Base-by-base conservation (phyloP, 1,140 invertebrate species). In the Bombus consobrinus region DNA sequence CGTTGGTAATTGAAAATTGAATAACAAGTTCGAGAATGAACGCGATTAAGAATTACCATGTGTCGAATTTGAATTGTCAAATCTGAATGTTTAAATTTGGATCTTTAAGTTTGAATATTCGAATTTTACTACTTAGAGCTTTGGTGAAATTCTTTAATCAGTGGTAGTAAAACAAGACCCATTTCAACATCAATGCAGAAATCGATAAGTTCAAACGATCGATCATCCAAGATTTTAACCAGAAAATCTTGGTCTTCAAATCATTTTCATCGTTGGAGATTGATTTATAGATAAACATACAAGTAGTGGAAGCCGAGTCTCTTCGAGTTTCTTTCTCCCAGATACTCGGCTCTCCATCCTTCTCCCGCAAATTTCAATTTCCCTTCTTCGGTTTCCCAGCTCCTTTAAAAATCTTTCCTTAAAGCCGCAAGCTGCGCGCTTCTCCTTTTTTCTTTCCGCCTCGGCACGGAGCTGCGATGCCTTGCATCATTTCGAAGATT, bases 401-500 rank as follows among this genome's bases (percentile, higher is more conserved):
- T 81, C 22, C 71, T 81, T 75, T 77, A 53, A 81, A 66, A 74
- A 73, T 81, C 82, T 80, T 64, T 66, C 39, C 66, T 41, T 41
- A 68, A 37, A 43, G 41, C 53, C 37, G 76, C 66, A 84, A 79
- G 76, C 82, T 72, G 83, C 53, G 15, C 59, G n/a, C 37, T 83
- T 66, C 78, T 85, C 53, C 66, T 81, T 86, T 66, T 83, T 86
- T 71, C 69, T 76, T 81, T 83, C 86, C 82, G 72, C 69, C 62
- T 75, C 66, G 75, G 47, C 79, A 41, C 84, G 57, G 37, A 43
- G 32, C 39, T 41, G 57, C 66, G 25, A 75, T 73, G 86, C 37
- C 77, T 86, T 81, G 83, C 80, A 89, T 90, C 89, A 89, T 89
- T 90, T 87, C 81, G 87, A 90, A 87, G 87, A 90, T 87, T 83